Evolutionary conservation across 2,113 vertebrate species (phyloP).

Genomic region (Macquaria australasica): DNA sequence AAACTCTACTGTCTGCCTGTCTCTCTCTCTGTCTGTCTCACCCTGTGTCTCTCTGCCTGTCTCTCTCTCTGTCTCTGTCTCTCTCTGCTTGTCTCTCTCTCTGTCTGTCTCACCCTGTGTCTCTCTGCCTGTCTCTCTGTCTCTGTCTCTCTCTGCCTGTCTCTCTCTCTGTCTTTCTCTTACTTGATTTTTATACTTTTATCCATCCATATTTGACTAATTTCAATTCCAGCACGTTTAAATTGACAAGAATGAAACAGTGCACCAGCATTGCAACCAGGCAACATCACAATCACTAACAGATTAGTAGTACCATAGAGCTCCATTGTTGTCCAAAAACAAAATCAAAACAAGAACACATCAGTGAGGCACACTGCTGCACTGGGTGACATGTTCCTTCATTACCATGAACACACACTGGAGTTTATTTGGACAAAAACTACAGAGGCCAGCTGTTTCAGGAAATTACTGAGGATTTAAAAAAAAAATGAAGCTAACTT

Average conservation of each 20-base stretch:
- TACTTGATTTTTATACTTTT: constrained; percentile 6
- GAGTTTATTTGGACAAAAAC: background rate
- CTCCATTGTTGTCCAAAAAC: background rate
- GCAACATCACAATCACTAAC: background rate
- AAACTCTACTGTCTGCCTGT: constrained; percentile 77
- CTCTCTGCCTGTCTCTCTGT: background rate
- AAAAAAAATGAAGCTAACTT: background rate
- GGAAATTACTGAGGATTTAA: background rate
- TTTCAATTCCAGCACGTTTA: background rate
- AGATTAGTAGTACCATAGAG: background rate
- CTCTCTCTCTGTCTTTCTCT: background rate
- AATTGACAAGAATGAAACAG: background rate
- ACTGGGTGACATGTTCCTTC: background rate
- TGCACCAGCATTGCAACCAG: background rate
- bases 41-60: background rate
- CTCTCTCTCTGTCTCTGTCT: no score
- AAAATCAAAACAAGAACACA: background rate
- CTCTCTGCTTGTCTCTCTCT: constrained; percentile 2
- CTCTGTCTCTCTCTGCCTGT: background rate
- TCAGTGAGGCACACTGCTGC: background rate
- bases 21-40: constrained; percentile 23
- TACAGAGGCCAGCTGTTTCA: no score
- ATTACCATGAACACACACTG: background rate
- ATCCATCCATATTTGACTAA: constrained; percentile 25
- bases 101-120: constrained; percentile 4